Evolutionary conservation across 2,797 vertebrate species (phyloP).

Genomic region (Vireo griseus): DNA sequence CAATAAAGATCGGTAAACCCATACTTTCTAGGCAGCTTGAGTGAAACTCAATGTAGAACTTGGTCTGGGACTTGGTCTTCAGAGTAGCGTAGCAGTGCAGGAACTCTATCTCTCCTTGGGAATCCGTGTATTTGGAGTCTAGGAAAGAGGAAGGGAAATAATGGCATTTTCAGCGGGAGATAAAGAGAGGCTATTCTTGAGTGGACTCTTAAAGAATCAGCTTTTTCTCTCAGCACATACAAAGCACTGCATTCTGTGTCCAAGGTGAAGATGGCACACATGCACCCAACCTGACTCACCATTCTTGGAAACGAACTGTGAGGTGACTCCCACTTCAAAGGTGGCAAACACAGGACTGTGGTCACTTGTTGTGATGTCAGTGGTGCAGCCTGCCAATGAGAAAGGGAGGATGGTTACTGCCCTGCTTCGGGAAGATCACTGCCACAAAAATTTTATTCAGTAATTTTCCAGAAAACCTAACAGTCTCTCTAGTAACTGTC

Average conservation of each 20-base stretch:
- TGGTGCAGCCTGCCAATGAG: constrained; percentile 85
- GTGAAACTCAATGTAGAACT: constrained; percentile 95
- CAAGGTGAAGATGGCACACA: neutral
- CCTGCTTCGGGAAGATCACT: constrained; percentile 74
- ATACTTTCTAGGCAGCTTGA: constrained; percentile 95
- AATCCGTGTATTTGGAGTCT: constrained; percentile 82
- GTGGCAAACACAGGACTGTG: constrained; percentile 96
- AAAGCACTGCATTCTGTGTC: neutral
- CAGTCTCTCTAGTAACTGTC: constrained; percentile 20
- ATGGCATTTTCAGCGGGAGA: neutral
- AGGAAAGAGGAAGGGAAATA: neutral
- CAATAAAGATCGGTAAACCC: neutral
- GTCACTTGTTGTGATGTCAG: constrained; percentile 94
- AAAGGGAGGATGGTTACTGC: neutral
- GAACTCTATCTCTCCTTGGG: constrained; percentile 89
- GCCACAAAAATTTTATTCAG: neutral
- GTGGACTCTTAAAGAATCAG: neutral
- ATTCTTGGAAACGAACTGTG: constrained; percentile 96
- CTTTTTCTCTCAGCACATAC: neutral
- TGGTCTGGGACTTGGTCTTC: constrained; percentile 94
- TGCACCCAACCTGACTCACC: constrained; percentile 72
- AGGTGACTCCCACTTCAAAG: constrained; percentile 94
- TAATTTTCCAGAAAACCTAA: neutral
- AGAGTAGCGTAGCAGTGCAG: constrained; percentile 87
- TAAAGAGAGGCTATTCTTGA: neutral